Conservation (phyloP, 2,113 vertebrate genomes). For the Ivindomyrus marchei region DNA sequence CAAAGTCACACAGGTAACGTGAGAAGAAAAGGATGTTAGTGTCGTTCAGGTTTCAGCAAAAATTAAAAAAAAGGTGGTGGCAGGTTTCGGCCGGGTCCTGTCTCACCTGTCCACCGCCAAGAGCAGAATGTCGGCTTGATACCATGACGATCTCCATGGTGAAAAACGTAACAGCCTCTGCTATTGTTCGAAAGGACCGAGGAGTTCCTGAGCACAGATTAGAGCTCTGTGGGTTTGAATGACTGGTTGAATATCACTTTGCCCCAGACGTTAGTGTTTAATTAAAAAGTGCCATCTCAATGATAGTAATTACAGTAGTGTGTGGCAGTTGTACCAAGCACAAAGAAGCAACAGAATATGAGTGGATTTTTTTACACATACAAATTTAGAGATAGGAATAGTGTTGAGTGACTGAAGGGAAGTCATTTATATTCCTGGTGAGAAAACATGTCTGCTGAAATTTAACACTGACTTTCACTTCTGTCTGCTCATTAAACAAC, state of each 20-base stretch:
- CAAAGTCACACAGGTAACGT: background rate
- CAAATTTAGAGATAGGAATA: background rate
- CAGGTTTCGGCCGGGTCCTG: background rate
- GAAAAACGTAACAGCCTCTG: constrained; percentile 45
- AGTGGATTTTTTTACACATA: background rate
- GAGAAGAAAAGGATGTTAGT: background rate
- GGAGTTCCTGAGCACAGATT: constrained; percentile 41
- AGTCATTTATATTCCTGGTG: background rate
- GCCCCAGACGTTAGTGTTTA: background rate
- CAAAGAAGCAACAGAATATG: background rate
- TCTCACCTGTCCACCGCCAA: constrained; percentile 50
- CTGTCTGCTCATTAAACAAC: background rate
- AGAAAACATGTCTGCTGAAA: background rate
- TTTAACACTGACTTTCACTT: background rate
- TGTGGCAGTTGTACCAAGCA: background rate
- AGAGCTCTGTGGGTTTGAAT: background rate
- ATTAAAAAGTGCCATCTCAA: background rate
- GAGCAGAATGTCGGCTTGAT: constrained; percentile 44
- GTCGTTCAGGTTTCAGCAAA: background rate
- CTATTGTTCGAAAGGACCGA: constrained; percentile 22
- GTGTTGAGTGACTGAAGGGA: background rate
- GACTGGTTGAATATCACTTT: background rate
- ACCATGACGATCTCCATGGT: constrained; percentile 53
- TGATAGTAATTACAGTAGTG: background rate
- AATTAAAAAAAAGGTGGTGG: background rate